phyloP scores from a whole-genome alignment of 1,140 invertebrate species.

The Papilio glaucus region DNA sequence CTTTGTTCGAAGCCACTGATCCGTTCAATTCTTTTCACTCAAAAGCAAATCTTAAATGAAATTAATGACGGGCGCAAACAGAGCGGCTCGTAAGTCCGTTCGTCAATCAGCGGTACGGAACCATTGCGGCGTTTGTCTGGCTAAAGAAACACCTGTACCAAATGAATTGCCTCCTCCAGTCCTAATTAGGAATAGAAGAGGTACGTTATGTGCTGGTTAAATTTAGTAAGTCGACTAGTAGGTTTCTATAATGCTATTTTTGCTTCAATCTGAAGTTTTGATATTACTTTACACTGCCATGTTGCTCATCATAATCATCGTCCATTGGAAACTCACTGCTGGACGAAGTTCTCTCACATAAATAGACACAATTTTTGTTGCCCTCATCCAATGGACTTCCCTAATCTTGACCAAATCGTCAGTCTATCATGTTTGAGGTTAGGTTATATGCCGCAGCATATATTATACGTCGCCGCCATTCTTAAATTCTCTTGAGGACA shows the following conservation, averaged over 20 bases:
- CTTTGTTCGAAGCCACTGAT: conserved; percentile 36
- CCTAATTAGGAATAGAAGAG: conserved; percentile 63
- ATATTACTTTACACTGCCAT: background rate
- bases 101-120: conserved; percentile 52
- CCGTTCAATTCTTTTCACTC: conserved; percentile 38
- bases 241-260: conserved; percentile 13
- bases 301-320: too few species aligned
- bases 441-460: background rate
- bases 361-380: too few species aligned
- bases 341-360: too few species aligned
- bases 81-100: conserved; percentile 45
- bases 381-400: too few species aligned
- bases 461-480: background rate
- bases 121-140: conserved; percentile 46
- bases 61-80: conserved; percentile 35
- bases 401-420: too few species aligned
- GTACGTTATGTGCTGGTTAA: conserved; percentile 58
- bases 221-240: conserved; percentile 48
- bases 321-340: too few species aligned
- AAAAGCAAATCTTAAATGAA: conserved; percentile 34
- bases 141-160: conserved; percentile 58
- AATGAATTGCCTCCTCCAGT: conserved; percentile 55
- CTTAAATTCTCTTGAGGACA: too few species aligned
- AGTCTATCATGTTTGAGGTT: too few species aligned
- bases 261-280: background rate